A percentile compares a stretch with the other conserved stretches of the same genome.
Evolutionary conservation across 2,888 invertebrate species (phyloP).

Genomic region (Ormyrus pomaceus): DNA sequence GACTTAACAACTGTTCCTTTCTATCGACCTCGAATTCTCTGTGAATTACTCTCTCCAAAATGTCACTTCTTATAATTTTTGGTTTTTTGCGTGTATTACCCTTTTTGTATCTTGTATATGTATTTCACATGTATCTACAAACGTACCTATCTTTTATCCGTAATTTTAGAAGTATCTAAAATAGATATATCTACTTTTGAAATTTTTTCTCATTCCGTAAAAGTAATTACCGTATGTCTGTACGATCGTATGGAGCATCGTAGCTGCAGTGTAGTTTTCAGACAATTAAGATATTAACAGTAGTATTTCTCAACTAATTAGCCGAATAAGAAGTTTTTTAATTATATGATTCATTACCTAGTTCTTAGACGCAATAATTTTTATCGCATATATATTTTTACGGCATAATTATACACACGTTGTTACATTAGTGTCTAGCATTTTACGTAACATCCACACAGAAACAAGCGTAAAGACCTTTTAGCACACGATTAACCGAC

Average conservation of each 20-base stretch:
- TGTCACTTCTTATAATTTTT: no score
- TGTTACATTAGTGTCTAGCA: constrained; percentile 1
- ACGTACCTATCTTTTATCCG: no score
- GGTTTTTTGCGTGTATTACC: no score
- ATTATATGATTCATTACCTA: constrained; percentile 1
- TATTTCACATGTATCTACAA: no score
- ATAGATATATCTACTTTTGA: neutral
- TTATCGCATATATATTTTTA: neutral
- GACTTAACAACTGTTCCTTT: no score
- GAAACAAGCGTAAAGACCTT: neutral
- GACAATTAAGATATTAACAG: neutral
- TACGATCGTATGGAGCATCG: constrained; percentile 10
- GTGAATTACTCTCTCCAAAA: no score
- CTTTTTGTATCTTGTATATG: no score
- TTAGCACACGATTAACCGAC: no score
- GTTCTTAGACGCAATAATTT: constrained; percentile 2
- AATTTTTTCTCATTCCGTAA: neutral
- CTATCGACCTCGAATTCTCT: no score
- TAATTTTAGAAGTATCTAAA: no score
- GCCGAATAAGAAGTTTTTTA: neutral
- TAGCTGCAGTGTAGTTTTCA: constrained; percentile 23
- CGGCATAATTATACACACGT: neutral
- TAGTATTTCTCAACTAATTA: neutral
- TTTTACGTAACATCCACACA: neutral
- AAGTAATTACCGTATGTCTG: neutral